Base-by-base conservation (phyloP, 2,888 invertebrate genomes). In the Molanna angustata region DNA sequence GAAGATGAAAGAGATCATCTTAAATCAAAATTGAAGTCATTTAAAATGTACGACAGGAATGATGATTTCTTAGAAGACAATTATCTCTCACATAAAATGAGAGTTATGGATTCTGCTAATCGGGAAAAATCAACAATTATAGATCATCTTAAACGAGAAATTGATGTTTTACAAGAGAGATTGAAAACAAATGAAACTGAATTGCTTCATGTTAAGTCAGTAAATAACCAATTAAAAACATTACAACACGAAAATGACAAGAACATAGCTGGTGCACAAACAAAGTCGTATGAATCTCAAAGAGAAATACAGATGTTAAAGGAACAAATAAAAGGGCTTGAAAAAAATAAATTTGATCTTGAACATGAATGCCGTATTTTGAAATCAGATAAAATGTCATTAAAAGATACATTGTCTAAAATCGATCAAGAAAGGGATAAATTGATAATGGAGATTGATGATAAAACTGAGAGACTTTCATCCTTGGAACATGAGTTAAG, bases 161-260 rank as follows among this genome's bases (percentile, higher is more conserved):
- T 74, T 62, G 65, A 68, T 45, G 71, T 70, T 62, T 65, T 77
- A 56, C 70, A 67, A 56, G 74, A 77, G 54, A 73, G 76, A 65
- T 68, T 77, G 39, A 74, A 73, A 62, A 70, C 65, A 62, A 67
- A 74, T 65, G 76, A 77, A 63, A 67, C 69, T 47, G 76, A 76
- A 66, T 67, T 74, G 13, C 72, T 77, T 16, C 75, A 71, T 63
- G 74, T 75, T 59, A 76, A 76, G 65, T 74, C 76, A 48, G 61
- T 76, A 53, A 66, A 74, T 50, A 75, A 66, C 64, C 77, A 77
- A 68, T 72, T 71, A 49, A 90, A 88, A 68, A 79, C 84, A 59
- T 73, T 88, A 43, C 88, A 90, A 64, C 80, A 87, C 62, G 88
- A 90, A 74, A 86, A 87, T 3, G 89, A 90, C 68, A 80, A 84